These are phyloP conservation scores for Argyrosomus japonicus DNA, from an alignment of 2,113 vertebrate species.

Conservation along the genomic window DNA sequence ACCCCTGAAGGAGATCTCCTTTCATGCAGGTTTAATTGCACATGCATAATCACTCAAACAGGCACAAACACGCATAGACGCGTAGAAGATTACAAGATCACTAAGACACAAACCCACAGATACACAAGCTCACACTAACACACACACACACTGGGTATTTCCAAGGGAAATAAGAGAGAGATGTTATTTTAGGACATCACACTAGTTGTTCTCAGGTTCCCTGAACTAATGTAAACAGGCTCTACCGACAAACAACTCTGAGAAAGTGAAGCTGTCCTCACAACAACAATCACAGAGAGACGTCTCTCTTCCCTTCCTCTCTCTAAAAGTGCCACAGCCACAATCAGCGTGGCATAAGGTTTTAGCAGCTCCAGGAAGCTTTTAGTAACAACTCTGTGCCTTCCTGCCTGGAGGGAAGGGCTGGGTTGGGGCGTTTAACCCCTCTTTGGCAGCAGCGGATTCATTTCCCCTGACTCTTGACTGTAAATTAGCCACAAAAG, in stretches of 20 bases:
- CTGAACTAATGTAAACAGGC: conserved; percentile 38
- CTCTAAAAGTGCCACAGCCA: too few relatives aligned
- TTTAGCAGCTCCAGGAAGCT: conserved; percentile 56
- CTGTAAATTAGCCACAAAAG: conserved; percentile 53
- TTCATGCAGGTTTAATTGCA: conserved; percentile 38
- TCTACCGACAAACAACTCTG: conserved; percentile 19
- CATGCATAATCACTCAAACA: conserved; percentile 30
- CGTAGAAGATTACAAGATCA: conserved; percentile 44
- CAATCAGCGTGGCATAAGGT: conserved; percentile 18
- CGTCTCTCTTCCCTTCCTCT: conserved; percentile 70
- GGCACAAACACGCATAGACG: conserved; percentile 42
- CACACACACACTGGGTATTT: conserved; percentile 70
- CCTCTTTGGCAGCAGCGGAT: conserved; percentile 60
- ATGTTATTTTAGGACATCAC: conserved; percentile 56
- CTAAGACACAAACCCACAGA: conserved; percentile 31
- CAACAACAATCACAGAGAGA: conserved; percentile 39
- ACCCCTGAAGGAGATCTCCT: conserved; percentile 26
- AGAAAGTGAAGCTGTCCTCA: background rate
- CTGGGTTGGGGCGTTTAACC: conserved; percentile 33
- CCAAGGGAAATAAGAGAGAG: conserved; percentile 68
- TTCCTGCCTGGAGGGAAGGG: conserved; percentile 73
- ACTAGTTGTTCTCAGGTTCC: conserved; percentile 30
- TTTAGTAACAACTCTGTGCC: conserved; percentile 57
- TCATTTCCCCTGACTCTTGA: conserved; percentile 58
- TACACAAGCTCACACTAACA: conserved; percentile 15